A percentile compares a stretch with the other conserved stretches of the same genome.
Conservation (phyloP, 2,113 vertebrate genomes). For the Cephalophus harveyi region DNA sequence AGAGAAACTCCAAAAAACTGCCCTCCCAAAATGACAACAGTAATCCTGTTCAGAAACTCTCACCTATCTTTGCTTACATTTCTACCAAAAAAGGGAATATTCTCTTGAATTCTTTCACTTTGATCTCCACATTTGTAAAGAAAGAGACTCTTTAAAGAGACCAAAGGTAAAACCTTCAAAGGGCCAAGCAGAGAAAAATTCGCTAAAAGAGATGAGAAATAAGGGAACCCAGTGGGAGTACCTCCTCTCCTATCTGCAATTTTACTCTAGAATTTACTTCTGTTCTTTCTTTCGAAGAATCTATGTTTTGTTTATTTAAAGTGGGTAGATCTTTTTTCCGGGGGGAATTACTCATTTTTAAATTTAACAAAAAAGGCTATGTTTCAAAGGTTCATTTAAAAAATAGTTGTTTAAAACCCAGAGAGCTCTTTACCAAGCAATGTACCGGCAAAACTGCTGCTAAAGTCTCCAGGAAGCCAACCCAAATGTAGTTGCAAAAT, state of each 20-base stretch:
- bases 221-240: background rate
- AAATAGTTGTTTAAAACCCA: background rate
- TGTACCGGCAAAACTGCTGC: background rate
- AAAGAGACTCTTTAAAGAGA: background rate
- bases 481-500: background rate
- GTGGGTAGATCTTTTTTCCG: background rate
- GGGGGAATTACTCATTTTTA: background rate
- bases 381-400: conserved; percentile 26
- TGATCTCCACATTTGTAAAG: conserved; percentile 31
- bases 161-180: background rate
- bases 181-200: background rate
- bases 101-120: background rate
- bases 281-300: background rate
- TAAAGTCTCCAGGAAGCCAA: background rate
- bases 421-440: background rate
- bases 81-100: background rate
- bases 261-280: background rate
- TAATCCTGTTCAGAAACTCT: background rate
- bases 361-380: background rate
- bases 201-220: background rate
- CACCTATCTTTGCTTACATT: background rate
- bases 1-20: background rate
- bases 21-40: background rate
- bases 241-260: background rate
- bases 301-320: background rate